Conservation (phyloP, 2,797 vertebrate genomes). For the Meda fulgida region DNA sequence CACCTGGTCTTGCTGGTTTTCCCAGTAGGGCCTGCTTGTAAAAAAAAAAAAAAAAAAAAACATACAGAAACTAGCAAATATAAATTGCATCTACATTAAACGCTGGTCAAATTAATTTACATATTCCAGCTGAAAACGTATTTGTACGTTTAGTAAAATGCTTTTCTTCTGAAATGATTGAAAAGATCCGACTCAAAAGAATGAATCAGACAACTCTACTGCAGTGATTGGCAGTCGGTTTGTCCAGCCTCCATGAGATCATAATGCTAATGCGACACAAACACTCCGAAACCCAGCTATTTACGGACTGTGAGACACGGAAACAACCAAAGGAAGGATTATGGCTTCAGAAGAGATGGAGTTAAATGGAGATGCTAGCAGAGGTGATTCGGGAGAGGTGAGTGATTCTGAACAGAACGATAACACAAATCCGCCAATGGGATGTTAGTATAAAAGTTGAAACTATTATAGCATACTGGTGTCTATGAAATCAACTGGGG, state of each 20-base stretch:
- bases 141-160: background rate
- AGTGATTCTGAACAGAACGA: constrained; percentile 24
- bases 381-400: constrained; percentile 68
- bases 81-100: background rate
- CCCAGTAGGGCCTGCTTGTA: too few relatives aligned
- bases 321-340: background rate
- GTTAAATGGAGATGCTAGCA: constrained; percentile 71
- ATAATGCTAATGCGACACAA: constrained; percentile 27
- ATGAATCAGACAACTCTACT: background rate
- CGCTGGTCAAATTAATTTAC: background rate
- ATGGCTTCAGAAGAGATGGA: constrained; percentile 74
- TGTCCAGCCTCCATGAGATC: constrained; percentile 26
- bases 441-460: background rate
- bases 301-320: background rate
- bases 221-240: constrained; percentile 15
- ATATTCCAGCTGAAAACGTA: background rate
- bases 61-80: background rate
- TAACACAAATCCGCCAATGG: background rate
- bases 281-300: background rate
- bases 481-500: background rate
- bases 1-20: too few relatives aligned
- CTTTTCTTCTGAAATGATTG: background rate
- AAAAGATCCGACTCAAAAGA: background rate
- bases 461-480: background rate
- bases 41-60: background rate